Evolutionary conservation across 53 echinoderm and acorn worm species (phyloP).

Genomic region (Patiria pectinifera): DNA sequence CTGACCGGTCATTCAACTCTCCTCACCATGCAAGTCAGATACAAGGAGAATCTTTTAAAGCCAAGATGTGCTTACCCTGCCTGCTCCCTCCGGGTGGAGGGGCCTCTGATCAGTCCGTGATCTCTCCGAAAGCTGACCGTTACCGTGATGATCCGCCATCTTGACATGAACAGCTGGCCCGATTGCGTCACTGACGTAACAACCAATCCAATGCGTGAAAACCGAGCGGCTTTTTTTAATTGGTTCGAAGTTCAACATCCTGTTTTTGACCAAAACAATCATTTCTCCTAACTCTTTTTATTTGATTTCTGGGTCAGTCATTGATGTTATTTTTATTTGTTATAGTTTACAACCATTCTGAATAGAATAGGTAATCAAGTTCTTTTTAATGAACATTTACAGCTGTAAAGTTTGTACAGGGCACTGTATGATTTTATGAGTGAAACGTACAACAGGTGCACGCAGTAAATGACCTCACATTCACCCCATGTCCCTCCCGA

Average conservation of each 20-base stretch:
- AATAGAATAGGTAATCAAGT: no score
- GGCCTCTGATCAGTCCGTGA: conserved; percentile 83
- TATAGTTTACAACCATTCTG: no score
- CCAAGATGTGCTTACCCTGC: conserved; percentile 75
- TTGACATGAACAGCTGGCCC: conserved; percentile 21
- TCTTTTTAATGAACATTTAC: no score
- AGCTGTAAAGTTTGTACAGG: no score
- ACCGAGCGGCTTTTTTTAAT: conserved; percentile 35
- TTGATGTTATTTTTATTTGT: no score
- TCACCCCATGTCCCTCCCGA: no score
- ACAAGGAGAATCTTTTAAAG: not conserved
- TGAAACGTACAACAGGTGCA: no score
- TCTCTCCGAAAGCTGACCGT: conserved; percentile 83
- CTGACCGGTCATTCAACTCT: conserved; percentile 26
- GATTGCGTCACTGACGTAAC: conserved; percentile 13
- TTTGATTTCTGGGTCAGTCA: no score
- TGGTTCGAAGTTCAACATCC: conserved; percentile 33
- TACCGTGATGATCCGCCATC: conserved; percentile 65
- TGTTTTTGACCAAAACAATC: not conserved
- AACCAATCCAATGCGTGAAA: not conserved
- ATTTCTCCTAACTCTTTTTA: not conserved
- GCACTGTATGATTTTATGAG: no score
- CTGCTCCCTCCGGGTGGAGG: conserved; percentile 82
- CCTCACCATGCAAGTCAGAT: not conserved
- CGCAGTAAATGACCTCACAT: no score